phyloP scores from a whole-genome alignment of 2,113 vertebrate species.

The Ophiodon elongatus region DNA sequence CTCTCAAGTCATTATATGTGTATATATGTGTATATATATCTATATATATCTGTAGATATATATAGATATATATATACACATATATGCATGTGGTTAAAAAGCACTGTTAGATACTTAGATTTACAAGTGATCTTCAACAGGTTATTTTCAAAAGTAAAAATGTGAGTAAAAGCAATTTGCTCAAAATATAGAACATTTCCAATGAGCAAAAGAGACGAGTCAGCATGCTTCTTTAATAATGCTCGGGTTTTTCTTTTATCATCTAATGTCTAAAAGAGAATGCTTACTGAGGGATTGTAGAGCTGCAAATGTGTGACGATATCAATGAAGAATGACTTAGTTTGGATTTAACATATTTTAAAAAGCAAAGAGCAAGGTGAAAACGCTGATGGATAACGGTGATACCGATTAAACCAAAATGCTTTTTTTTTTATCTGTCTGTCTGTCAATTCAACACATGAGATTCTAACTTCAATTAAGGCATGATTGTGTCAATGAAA shows the following conservation, averaged over 20 bases:
- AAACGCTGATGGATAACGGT: neutral
- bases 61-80: too few species aligned
- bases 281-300: too few species aligned
- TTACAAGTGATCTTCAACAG: neutral
- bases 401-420: neutral
- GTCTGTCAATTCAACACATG: neutral
- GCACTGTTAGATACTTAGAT: too few species aligned
- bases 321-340: too few species aligned
- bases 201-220: neutral
- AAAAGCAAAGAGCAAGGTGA: too few species aligned
- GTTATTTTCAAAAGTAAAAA: neutral
- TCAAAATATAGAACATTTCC: neutral
- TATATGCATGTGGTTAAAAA: too few species aligned
- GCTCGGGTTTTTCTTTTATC: neutral
- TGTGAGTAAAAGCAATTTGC: neutral
- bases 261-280: neutral
- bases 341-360: too few species aligned
- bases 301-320: too few species aligned
- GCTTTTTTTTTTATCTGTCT: neutral
- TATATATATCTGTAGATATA: too few species aligned
- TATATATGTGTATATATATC: too few species aligned
- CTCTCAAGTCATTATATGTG: neutral
- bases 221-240: too few species aligned
- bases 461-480: neutral
- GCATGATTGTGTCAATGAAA: neutral